Conservation (phyloP, 2,888 invertebrate genomes). For the Thera britannica region DNA sequence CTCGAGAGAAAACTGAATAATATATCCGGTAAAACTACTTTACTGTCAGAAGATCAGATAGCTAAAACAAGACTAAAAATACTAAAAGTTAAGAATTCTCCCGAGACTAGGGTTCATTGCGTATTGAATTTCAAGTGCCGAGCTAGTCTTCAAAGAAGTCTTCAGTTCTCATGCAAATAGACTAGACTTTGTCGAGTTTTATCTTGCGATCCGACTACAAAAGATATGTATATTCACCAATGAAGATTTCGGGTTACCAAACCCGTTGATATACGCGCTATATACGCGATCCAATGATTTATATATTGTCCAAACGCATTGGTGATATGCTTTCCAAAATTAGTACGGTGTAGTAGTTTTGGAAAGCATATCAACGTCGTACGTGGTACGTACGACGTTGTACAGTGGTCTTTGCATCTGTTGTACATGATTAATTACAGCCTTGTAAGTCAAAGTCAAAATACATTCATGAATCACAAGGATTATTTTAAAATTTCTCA, state of each 20-base stretch:
- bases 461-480: too few species aligned
- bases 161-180: constrained; percentile 20
- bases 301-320: too few species aligned
- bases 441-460: too few species aligned
- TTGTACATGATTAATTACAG: too few species aligned
- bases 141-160: constrained; percentile 7
- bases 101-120: constrained; percentile 15
- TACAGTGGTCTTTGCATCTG: too few species aligned
- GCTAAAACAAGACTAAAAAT: constrained; percentile 16
- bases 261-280: too few species aligned
- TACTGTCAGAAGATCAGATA: constrained; percentile 6
- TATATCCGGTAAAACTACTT: constrained; percentile 6
- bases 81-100: constrained; percentile 9
- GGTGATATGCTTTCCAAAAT: too few species aligned
- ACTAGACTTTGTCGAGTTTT: constrained; percentile 1
- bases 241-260: neutral
- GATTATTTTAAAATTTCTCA: too few species aligned
- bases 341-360: too few species aligned
- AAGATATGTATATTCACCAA: neutral
- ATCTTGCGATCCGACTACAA: constrained; percentile 14
- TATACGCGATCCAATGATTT: too few species aligned
- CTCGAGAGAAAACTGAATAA: neutral
- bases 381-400: too few species aligned
- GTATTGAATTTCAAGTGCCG: constrained; percentile 23
- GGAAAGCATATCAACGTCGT: too few species aligned